Evolutionary conservation across 1,140 invertebrate genomes (phyloP), one percentile per base, ranked within the genome.

Genomic region (Heterodera schachtii): DNA sequence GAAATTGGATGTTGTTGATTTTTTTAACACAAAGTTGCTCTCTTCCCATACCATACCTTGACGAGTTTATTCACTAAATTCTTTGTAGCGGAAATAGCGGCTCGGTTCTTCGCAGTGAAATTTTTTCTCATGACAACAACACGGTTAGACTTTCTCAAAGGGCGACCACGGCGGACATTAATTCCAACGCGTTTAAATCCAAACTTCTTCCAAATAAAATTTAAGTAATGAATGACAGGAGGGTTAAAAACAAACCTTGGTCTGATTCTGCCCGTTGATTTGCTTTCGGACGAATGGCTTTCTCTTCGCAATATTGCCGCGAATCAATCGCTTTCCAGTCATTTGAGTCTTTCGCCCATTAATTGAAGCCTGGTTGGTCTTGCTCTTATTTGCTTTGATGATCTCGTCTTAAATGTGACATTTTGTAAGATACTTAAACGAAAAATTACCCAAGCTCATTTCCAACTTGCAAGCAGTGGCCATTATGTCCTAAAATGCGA

Each of bases 41-140:
- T 19, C 11, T 19, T 7, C 44, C 52, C 57, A 66, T 6, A 81
- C 47, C 16, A 80, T 31, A 82, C 81, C 80, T 82, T 82, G 8
- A 82, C 81, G 49, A 82, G 75, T n/a, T 82, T 82, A 11, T 82
- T 71, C 9, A 82, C 81, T 13, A 82, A 74, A 19, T 81, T 81
- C 60, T 82, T 82, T 13, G 81, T 74, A 19, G 52, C 80, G 9
- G 52, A 43, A 79, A 43, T 64, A n/a, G 19, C 41, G 49, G 52
- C 41, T 83, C 46, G 2, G 41, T 71, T 71, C 31, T 71, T 69
- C 8, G 44, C 11, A 46, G 69, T 6, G 69, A 13, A 64, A 64
- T 19, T 19, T 64, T 64, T 19, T 64, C 31, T 64, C 19, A 13
- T 64, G 2, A 19, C 57, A 64, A 52, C 49, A 52, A 52, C 6